Conservation (phyloP, 2,888 invertebrate genomes). For the Argyresthia albistria region DNA sequence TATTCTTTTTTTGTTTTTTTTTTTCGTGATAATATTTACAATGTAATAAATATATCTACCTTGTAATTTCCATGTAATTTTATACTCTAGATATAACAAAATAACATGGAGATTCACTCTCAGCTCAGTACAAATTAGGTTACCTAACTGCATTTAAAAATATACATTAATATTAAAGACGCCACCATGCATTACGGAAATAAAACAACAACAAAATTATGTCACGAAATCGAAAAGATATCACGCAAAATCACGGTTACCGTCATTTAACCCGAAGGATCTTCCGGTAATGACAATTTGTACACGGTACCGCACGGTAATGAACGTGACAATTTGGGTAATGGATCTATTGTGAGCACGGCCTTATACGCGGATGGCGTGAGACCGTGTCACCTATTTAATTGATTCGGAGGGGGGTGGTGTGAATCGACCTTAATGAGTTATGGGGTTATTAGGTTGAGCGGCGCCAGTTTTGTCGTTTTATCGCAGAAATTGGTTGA, state of each 20-base stretch:
- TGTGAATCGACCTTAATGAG: not conserved
- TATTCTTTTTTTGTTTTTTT: no score
- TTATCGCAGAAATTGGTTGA: not conserved
- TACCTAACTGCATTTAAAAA: no score
- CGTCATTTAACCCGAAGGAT: constrained; percentile 11
- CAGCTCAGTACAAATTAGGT: no score
- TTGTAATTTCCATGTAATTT: no score
- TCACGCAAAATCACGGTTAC: constrained; percentile 63
- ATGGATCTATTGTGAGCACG: constrained; percentile 58
- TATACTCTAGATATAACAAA: no score
- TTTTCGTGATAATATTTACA: no score
- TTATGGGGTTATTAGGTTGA: not conserved
- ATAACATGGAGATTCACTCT: no score
- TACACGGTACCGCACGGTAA: not conserved
- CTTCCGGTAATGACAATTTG: not conserved
- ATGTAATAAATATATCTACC: no score
- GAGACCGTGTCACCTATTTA: constrained; percentile 34
- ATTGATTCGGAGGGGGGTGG: constrained; percentile 21
- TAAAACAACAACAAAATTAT: no score
- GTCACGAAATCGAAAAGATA: not conserved
- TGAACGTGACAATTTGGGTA: constrained; percentile 28
- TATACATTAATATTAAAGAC: no score
- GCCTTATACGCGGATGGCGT: constrained; percentile 59
- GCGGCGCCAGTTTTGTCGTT: not conserved
- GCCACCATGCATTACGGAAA: no score